Conservation (phyloP, 2,113 vertebrate species). For the Pelobates fuscus region DNA sequence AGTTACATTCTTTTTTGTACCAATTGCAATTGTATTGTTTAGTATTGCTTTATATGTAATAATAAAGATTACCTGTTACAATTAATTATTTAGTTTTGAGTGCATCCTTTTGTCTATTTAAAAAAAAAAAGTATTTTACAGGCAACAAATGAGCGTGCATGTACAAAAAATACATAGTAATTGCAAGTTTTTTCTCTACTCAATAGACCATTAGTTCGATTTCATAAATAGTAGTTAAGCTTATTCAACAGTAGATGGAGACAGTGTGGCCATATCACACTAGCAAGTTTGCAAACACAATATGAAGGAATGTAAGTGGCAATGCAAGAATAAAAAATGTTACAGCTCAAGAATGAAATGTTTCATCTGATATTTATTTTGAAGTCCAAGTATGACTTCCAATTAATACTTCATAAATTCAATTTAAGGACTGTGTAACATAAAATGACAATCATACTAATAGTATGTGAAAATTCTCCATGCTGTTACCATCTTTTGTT, state of each 20-base stretch:
- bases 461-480: background rate
- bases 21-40: too few relatives aligned
- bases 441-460: background rate
- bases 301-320: background rate
- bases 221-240: too few relatives aligned
- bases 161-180: too few relatives aligned
- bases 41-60: too few relatives aligned
- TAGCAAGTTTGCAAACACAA: background rate
- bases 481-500: slow-evolving; percentile 1
- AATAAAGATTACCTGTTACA: too few relatives aligned
- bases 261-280: background rate
- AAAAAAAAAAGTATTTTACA: too few relatives aligned
- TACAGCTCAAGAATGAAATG: background rate
- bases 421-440: background rate
- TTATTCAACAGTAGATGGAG: background rate
- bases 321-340: background rate
- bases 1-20: too few relatives aligned
- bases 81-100: too few relatives aligned
- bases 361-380: slow-evolving; percentile 9
- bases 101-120: too few relatives aligned
- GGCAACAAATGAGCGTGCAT: too few relatives aligned
- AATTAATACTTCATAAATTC: slow-evolving; percentile 1
- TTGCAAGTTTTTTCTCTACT: too few relatives aligned
- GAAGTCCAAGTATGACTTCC: background rate
- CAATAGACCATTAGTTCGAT: too few relatives aligned